phyloP scores from a whole-genome alignment of 2,113 vertebrate species.

The Lophura nycthemera region DNA sequence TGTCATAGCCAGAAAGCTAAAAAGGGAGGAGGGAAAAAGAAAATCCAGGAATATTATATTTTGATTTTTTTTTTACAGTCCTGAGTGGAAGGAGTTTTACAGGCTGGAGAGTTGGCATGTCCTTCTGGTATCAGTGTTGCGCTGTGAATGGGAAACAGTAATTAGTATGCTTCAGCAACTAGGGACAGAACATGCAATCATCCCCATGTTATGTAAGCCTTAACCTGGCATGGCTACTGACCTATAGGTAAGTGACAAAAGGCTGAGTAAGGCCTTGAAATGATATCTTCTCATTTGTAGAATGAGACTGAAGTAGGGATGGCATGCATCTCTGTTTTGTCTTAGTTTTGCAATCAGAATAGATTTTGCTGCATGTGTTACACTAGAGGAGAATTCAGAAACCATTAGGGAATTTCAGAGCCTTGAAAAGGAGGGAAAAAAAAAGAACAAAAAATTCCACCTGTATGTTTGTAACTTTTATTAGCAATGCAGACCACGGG shows the following conservation, averaged over 20 bases:
- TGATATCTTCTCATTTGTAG: background rate
- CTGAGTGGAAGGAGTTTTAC: background rate
- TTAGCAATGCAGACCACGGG: background rate
- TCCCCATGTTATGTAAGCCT: fast-evolving
- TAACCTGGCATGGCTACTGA: background rate
- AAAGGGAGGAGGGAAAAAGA: background rate
- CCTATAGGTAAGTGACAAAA: background rate
- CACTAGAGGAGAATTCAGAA: background rate
- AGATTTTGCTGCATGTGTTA: background rate
- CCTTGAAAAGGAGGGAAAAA: background rate
- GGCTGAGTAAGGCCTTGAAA: background rate
- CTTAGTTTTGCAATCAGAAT: background rate
- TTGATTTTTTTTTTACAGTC: background rate
- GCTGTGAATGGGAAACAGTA: too few species aligned
- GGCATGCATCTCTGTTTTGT: fast-evolving
- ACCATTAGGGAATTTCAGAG: background rate
- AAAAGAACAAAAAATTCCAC: background rate
- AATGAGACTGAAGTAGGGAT: background rate
- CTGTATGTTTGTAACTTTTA: background rate
- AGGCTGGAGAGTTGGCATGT: background rate
- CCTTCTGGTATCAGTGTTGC: background rate
- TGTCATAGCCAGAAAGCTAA: background rate
- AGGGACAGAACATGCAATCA: background rate
- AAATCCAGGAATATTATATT: background rate
- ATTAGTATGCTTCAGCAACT: background rate